Percentiles rank a stretch among this genome's conserved stretches.
Evolutionary conservation across 2,888 invertebrate genomes (phyloP).

Genomic region (Hyppa rectilinea): DNA sequence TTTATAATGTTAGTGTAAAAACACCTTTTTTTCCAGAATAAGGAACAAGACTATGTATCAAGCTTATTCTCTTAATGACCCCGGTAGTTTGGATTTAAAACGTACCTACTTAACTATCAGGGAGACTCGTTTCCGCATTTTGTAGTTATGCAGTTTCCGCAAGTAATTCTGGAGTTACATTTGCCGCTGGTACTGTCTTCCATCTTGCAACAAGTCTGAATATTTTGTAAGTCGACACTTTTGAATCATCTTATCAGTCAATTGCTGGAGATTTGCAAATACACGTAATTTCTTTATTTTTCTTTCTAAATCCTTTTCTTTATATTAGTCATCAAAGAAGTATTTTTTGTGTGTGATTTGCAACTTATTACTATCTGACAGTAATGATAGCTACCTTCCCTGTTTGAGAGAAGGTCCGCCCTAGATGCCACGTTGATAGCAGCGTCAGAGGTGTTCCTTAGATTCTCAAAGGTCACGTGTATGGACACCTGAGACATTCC

Average conservation of each 20-base stretch:
- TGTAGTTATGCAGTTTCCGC: background rate
- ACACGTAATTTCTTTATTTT: too few species aligned
- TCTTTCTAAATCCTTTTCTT: background rate
- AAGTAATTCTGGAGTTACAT: background rate
- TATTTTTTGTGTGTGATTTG: background rate
- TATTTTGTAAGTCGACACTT: too few species aligned
- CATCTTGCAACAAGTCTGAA: too few species aligned
- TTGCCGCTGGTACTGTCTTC: background rate
- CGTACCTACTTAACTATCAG: background rate
- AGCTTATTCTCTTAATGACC: background rate
- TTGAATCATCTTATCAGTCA: too few species aligned
- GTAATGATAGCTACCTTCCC: background rate
- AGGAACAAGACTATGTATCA: background rate
- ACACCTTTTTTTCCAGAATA: background rate
- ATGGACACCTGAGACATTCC: too few species aligned
- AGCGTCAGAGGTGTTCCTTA: too few species aligned
- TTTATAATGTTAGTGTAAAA: background rate
- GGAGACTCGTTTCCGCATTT: background rate
- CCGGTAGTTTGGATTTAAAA: too few species aligned
- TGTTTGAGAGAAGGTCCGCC: background rate
- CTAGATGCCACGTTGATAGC: too few species aligned
- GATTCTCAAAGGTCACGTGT: too few species aligned
- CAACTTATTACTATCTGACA: background rate
- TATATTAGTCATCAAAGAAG: background rate
- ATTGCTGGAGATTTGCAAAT: too few species aligned